These are phyloP conservation scores for Zeus faber DNA, from an alignment of 2,113 vertebrate genomes.

Conservation along the genomic window DNA sequence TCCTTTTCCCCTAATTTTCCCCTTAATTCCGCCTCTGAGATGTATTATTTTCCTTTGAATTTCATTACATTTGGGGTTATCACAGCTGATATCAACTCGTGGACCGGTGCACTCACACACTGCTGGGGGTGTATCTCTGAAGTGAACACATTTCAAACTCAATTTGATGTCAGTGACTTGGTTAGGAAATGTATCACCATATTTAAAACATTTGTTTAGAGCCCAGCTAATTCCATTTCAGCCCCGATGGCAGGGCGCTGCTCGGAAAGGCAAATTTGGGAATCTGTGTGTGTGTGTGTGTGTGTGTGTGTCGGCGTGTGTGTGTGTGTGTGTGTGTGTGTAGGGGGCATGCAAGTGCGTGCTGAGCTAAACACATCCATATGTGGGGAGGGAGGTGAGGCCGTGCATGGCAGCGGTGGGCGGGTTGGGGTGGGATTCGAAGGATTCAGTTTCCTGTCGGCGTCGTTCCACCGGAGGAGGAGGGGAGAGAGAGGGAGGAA, in stretches of 20 bases:
- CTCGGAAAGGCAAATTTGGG: too few relatives aligned
- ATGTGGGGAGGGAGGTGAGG: constrained; percentile 55
- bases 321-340: constrained; percentile 40
- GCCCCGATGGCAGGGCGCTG: too few relatives aligned
- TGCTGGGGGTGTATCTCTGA: background rate
- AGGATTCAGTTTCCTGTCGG: constrained; percentile 17
- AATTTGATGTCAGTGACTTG: constrained; percentile 39
- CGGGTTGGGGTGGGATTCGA: constrained; percentile 32
- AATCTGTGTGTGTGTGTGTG: background rate
- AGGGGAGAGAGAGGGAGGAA: background rate
- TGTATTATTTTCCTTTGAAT: too few relatives aligned
- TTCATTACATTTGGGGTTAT: too few relatives aligned
- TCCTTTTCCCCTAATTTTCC: background rate
- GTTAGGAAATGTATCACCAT: constrained; percentile 45
- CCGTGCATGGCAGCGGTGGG: constrained; percentile 33
- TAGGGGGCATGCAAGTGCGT: constrained; percentile 19
- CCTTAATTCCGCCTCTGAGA: too few relatives aligned
- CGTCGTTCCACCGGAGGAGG: constrained; percentile 12
- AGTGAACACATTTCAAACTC: constrained; percentile 42
- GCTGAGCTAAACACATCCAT: constrained; percentile 68
- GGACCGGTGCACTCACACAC: background rate
- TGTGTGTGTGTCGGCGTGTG: constrained; percentile 11
- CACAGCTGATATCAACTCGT: too few relatives aligned
- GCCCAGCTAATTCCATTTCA: constrained; percentile 48
- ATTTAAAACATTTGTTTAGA: constrained; percentile 42